These are phyloP conservation scores for Mycteria americana DNA, from an alignment of 2,797 vertebrate species.

Conservation along the genomic window DNA sequence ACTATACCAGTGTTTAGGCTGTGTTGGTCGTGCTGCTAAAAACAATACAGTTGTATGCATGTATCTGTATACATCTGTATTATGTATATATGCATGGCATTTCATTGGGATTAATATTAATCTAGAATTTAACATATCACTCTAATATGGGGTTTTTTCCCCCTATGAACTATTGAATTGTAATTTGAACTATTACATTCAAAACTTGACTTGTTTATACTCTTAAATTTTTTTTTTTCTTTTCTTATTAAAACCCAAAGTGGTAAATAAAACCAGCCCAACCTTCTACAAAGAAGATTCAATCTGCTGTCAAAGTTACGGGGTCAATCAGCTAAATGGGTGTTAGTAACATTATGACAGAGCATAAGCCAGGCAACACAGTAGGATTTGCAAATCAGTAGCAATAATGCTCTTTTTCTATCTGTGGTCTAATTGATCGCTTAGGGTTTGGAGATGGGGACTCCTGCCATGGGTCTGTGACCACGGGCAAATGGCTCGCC, in stretches of 20 bases:
- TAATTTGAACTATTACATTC: background rate
- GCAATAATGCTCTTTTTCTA: background rate
- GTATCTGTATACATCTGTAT: background rate
- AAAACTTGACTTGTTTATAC: background rate
- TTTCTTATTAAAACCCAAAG: background rate
- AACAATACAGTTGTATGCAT: background rate
- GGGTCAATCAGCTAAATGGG: slow-evolving; percentile 17
- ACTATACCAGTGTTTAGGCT: background rate
- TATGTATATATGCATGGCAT: background rate
- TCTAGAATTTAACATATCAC: background rate
- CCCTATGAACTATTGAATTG: too few relatives aligned
- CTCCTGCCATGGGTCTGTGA: background rate
- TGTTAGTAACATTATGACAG: background rate
- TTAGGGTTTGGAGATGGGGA: background rate
- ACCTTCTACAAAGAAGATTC: background rate
- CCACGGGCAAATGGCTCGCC: accelerated
- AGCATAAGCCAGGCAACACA: background rate
- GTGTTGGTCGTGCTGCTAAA: background rate
- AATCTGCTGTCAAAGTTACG: background rate
- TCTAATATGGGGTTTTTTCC: background rate
- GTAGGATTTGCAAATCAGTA: background rate
- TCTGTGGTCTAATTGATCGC: background rate
- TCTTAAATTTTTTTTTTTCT: background rate
- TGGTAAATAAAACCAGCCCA: background rate
- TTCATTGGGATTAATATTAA: background rate